A percentile compares a stretch with the other conserved stretches of the same genome.
phyloP scores from a whole-genome alignment of 2,888 invertebrate species.

The Cephus rjabovi region DNA sequence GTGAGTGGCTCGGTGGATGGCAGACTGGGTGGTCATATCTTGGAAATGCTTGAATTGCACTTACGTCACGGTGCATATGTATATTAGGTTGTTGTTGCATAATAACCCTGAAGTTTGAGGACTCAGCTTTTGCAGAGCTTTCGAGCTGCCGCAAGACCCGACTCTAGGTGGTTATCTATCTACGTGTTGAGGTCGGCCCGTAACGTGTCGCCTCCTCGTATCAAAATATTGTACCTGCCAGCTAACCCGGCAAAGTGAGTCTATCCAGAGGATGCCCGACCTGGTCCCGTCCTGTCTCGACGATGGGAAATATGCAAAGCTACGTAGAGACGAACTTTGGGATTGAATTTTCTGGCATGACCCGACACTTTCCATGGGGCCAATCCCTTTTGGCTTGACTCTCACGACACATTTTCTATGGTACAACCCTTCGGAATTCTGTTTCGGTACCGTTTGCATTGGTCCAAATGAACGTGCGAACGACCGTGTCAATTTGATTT shows the following conservation, averaged over 20 bases:
- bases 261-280: constrained; percentile 11
- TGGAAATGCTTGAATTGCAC: background rate
- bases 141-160: constrained; percentile 28
- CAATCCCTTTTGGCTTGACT: constrained; percentile 9
- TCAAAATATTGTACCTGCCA: constrained; percentile 47
- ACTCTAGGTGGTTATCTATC: constrained; percentile 7
- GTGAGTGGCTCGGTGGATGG: background rate
- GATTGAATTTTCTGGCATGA: constrained; percentile 40
- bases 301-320: constrained; percentile 14
- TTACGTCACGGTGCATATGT: background rate
- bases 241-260: constrained; percentile 11
- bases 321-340: constrained; percentile 14
- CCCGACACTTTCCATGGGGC: constrained; percentile 4
- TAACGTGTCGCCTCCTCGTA: constrained; percentile 41
- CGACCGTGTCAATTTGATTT: background rate
- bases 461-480: background rate
- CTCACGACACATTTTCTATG: background rate
- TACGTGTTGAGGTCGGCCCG: constrained; percentile 15
- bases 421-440: no score
- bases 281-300: background rate
- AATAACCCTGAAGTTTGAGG: constrained; percentile 40
- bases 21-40: background rate
- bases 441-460: background rate
- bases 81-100: constrained; percentile 30
- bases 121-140: constrained; percentile 31